A percentile compares a stretch with the other conserved stretches of the same genome.
These are phyloP conservation scores for Diorhabda elongata DNA, from an alignment of 1,140 invertebrate species.

Conservation along the genomic window DNA sequence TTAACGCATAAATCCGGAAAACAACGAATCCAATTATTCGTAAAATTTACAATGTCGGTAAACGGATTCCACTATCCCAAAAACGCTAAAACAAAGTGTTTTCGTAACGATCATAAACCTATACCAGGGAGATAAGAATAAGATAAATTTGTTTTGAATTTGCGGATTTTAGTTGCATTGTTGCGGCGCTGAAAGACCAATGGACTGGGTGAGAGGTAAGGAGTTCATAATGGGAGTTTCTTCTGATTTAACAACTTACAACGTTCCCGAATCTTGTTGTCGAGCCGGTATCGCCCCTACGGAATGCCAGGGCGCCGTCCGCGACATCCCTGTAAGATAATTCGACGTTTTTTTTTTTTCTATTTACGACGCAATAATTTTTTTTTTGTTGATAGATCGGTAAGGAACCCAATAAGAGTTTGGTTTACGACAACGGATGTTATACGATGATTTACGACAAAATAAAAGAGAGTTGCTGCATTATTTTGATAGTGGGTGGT, in stretches of 20 bases:
- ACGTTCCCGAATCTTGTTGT: conserved; percentile 52
- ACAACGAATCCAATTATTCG: too few species aligned
- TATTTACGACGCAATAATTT: background rate
- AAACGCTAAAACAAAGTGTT: too few species aligned
- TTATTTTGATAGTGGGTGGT: conserved; percentile 62
- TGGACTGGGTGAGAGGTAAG: conserved; percentile 65
- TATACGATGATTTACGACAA: conserved; percentile 62
- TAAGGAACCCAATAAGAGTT: conserved; percentile 33
- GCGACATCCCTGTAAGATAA: conserved; percentile 26
- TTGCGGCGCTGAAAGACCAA: conserved; percentile 66
- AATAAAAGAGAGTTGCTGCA: conserved; percentile 57
- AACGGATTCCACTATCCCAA: too few species aligned
- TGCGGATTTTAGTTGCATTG: conserved; percentile 48
- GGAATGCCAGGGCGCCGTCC: conserved; percentile 44
- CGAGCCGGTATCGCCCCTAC: conserved; percentile 31
- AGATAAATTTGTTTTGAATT: too few species aligned
- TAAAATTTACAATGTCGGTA: too few species aligned
- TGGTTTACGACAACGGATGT: conserved; percentile 62
- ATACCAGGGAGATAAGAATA: too few species aligned
- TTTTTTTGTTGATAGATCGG: conserved; percentile 18
- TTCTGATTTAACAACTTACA: conserved; percentile 41
- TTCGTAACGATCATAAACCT: too few species aligned
- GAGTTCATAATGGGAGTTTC: conserved; percentile 41
- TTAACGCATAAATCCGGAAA: too few species aligned
- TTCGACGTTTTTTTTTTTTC: background rate